Evolutionary conservation across 2,113 vertebrate genomes (phyloP), one percentile per base, ranked within the genome.

Genomic region (Sitta europaea): DNA sequence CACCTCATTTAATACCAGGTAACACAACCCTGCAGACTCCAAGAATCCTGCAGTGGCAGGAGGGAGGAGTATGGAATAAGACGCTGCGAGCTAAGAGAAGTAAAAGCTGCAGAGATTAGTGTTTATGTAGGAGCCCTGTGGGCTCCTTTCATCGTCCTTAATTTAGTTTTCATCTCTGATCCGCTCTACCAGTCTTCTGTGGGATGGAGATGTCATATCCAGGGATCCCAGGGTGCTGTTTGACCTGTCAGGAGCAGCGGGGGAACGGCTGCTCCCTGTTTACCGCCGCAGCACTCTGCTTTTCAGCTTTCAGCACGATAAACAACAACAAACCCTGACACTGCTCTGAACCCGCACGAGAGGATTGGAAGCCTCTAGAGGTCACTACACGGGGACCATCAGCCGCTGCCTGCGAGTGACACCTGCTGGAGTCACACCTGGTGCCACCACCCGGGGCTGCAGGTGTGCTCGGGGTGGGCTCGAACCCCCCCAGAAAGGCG

Each of bases 371-470:
- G n/a, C 91, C 92, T 95, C 93, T 88, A 94, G 95, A 92, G 82
- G 94, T 86, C 90, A 48, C 87, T 76, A 9, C 35, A 20, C 4
- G 43, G 65, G 45, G 48, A 86, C n/a, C 72, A 25, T 43, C 47
- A 23, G 45, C 92, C 70, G 76, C 94, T 96, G 57, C 80, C n/a
- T 72, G 89, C 91, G 67, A 28, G 92, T 97, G 97, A 96, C 97
- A 95, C 74, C 97, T 97, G 86, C 97, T 86, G 97, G 96, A 63
- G 14, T 57, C 57, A n/a, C 75, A 40, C 28, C 42, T 63, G 38
- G 9, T n/a, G 58, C 78, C 83, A 53, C n/a, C 78, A 19, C 19
- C 48, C 62, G 3, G 54, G n/a, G 62, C 70, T 54, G 71, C 62
- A 68, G 87, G 54, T 67, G 29, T 10, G 78, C 62, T 31, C 58